Base-by-base conservation (phyloP, 2,113 vertebrate species). In the Phodopus roborovskii region DNA sequence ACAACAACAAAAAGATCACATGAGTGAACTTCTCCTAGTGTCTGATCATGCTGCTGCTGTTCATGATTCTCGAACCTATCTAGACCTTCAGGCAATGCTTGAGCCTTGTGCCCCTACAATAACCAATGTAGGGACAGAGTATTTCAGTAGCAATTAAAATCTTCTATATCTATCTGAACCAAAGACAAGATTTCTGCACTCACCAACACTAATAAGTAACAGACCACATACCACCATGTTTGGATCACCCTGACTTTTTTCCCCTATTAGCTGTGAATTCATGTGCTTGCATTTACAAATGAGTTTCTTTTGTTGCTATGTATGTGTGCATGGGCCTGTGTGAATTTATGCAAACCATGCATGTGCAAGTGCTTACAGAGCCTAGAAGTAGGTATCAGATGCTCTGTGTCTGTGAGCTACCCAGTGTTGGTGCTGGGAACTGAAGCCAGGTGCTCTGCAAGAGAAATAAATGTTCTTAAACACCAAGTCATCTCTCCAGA, bases 171-270 rank as follows among this genome's bases (percentile, higher is more conserved):
- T n/a, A 8, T 62, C 33, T 16, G 60, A n/a, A 73, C 16, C 20
- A 56, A 79, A 58, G 12, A 68, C 85, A 96, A 56, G 58, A 91
- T 89, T 75, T 53, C 42, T 36, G 60, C 22, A 48, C 24, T 85
- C 53, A 60, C 13, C 22, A 50, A 78, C n/a, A n/a, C n/a, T n/a
- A n/a, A n/a, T n/a, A n/a, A n/a, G n/a, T n/a, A n/a, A n/a, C n/a
- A n/a, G n/a, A n/a, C n/a, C n/a, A n/a, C n/a, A n/a, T 68, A 53
- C 66, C 56, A 88, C 24, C 36, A 89, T 20, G 39, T 64, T 82
- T 92, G 53, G 58, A 24, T 62, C 36, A 62, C 4, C 2, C 5
- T 19, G 7, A 45, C 26, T 87, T 68, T 92, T 39, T 66, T 85
- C 16, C 24, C 16, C 60, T 82, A n/a, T 42, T 48, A 77, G 45